Evolutionary conservation across 2,113 vertebrate genomes (phyloP).

Genomic region (Notothenia coriiceps): DNA sequence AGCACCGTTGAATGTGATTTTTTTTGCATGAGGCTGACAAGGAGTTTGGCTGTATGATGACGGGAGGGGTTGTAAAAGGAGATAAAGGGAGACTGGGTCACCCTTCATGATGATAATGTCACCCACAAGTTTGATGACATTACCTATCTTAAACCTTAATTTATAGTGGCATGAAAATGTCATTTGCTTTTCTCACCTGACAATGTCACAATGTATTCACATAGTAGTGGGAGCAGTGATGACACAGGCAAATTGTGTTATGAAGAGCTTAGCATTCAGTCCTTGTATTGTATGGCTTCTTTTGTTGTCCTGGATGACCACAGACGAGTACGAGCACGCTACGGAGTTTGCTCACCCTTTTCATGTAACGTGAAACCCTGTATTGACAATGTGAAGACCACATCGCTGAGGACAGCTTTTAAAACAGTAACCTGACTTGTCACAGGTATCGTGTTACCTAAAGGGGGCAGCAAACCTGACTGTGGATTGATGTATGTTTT

Average conservation of each 20-base stretch:
- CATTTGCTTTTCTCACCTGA: constrained; percentile 68
- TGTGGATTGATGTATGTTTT: constrained; percentile 49
- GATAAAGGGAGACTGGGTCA: constrained; percentile 41
- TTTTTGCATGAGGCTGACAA: constrained; percentile 77
- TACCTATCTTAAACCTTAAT: constrained; percentile 50
- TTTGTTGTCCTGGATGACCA: constrained; percentile 71
- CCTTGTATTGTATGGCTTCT: constrained; percentile 69
- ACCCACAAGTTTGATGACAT: constrained; percentile 65
- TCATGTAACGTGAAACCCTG: constrained; percentile 64
- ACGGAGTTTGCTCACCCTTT: constrained; percentile 76
- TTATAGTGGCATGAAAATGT: constrained; percentile 70
- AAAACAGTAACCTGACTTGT: constrained; percentile 43
- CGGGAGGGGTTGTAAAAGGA: constrained; percentile 40
- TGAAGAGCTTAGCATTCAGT: constrained; percentile 60
- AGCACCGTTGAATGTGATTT: constrained; percentile 69
- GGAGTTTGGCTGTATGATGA: constrained; percentile 67
- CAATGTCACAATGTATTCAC: constrained; percentile 52
- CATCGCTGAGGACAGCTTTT: constrained; percentile 55
- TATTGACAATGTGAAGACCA: constrained; percentile 61
- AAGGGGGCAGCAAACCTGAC: constrained; percentile 73
- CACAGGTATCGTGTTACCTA: constrained; percentile 66
- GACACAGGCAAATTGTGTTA: constrained; percentile 41
- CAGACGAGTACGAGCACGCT: constrained; percentile 61
- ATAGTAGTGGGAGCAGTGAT: constrained; percentile 37
- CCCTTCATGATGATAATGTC: constrained; percentile 65